A percentile compares a stretch with the other conserved stretches of the same genome.
These are phyloP conservation scores for Motacilla tschutschensis DNA, from an alignment of 2,113 vertebrate species.

Conservation along the genomic window DNA sequence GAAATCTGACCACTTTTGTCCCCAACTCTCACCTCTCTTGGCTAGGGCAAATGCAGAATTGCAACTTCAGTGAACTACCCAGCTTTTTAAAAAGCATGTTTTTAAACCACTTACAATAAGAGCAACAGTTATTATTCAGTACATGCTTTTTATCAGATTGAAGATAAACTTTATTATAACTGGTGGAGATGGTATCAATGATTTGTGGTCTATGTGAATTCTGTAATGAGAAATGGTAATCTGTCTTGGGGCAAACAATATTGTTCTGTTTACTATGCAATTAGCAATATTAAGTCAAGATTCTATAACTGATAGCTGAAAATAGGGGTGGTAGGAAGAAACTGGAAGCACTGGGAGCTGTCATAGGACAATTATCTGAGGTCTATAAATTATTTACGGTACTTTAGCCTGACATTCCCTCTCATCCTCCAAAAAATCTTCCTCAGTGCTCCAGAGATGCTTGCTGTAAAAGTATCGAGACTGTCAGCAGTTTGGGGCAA, in stretches of 20 bases:
- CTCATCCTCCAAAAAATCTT: constrained; percentile 10
- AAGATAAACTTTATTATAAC: constrained; percentile 44
- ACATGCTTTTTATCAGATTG: constrained; percentile 62
- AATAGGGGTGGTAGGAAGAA: constrained; percentile 3
- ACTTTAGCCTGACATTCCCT: constrained; percentile 23
- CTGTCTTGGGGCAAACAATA: constrained; percentile 59
- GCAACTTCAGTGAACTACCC: constrained; percentile 12
- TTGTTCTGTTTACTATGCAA: constrained; percentile 57
- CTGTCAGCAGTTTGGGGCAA: not conserved
- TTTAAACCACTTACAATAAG: constrained; percentile 48
- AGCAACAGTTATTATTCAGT: constrained; percentile 62
- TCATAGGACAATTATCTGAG: constrained; percentile 15
- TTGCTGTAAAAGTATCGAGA: not conserved
- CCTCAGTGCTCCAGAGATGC: not conserved
- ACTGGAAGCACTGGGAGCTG: constrained; percentile 49
- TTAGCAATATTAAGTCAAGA: constrained; percentile 46
- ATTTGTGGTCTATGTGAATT: constrained; percentile 37
- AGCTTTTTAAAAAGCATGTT: constrained; percentile 10
- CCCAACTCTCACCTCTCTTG: not conserved
- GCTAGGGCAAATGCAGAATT: not conserved
- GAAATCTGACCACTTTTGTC: not conserved
- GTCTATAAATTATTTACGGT: constrained; percentile 18
- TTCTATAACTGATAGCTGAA: constrained; percentile 20
- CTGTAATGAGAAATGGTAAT: constrained; percentile 53
- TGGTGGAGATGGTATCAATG: constrained; percentile 49